Evolutionary conservation across 1,140 invertebrate species (phyloP).

Genomic region (Papilio polyxenes): DNA sequence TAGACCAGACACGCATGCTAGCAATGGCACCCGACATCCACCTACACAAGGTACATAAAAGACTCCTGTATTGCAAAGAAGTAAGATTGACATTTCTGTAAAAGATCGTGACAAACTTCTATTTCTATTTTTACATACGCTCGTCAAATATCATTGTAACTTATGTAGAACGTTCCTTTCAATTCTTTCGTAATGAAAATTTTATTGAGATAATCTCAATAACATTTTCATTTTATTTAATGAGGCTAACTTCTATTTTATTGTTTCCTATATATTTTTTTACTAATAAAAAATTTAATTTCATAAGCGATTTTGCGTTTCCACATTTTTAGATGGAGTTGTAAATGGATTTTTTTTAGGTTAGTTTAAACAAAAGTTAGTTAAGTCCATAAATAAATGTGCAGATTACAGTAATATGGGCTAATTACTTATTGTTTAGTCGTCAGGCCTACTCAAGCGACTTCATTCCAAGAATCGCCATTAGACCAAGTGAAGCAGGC

Average conservation of each 20-base stretch:
- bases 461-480: constrained; percentile 59
- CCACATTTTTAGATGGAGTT: constrained; percentile 31
- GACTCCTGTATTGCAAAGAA: neutral
- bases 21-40: constrained; percentile 68
- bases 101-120: neutral
- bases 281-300: neutral
- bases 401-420: neutral
- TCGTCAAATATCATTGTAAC: neutral
- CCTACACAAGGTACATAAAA: constrained; percentile 66
- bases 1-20: constrained; percentile 58
- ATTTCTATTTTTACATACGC: neutral
- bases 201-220: too few species aligned
- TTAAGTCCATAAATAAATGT: constrained; percentile 9
- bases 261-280: neutral
- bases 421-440: constrained; percentile 53
- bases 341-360: neutral
- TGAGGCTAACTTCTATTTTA: neutral
- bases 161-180: too few species aligned
- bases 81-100: neutral
- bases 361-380: neutral
- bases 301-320: constrained; percentile 25
- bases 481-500: constrained; percentile 62
- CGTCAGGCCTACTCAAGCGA: constrained; percentile 67
- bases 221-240: too few species aligned
- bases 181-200: neutral